Base-by-base conservation (phyloP, 2,888 invertebrate genomes). In the Synergus itoensis region DNA sequence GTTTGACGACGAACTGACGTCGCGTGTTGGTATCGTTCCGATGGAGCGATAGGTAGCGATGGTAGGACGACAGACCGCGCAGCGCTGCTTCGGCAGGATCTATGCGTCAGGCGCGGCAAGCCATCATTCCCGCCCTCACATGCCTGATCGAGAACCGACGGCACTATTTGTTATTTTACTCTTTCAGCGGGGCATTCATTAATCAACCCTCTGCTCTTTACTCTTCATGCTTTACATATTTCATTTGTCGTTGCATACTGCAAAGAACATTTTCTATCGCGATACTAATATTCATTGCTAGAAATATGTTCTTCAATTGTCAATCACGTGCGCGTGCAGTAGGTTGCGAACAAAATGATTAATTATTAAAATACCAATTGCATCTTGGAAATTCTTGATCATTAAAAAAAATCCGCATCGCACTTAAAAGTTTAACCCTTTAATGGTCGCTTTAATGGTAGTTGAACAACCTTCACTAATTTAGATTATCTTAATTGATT, bases 141-240 rank as follows among this genome's bases (percentile, higher is more conserved):
- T n/a, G 48, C 65, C 48, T 62, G 76, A 64, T 57, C 67, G 77
- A 78, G 78, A 86, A 84, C 86, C 21, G 21, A 60, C 14, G 18
- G 84, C 83, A 87, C 89, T 90, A 90, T 91, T 91, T 90, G 89
- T 90, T 91, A 89, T 90, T 91, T 90, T 86, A 87, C 88, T 87
- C 89, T 88, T 89, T 89, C 85, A 87, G 83, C 83, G 87, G 83
- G 84, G 84, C 82, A 85, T 88, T 89, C 90, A 91, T 91, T 90
- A 91, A 91, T 91, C 90, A 91, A 89, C 84, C 83, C 82, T 73
- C 81, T 81, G 81, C 86, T 85, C 86, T 84, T 81, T 86, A 82
- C 87, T 86, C 86, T 86, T 84, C 82, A 86, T 82, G 80, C 81
- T 83, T 78, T 85, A 86, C 87, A 87, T 90, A 90, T 89, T 90